phyloP scores from a whole-genome alignment of 2,113 vertebrate species.

The Cinclus mexicanus region DNA sequence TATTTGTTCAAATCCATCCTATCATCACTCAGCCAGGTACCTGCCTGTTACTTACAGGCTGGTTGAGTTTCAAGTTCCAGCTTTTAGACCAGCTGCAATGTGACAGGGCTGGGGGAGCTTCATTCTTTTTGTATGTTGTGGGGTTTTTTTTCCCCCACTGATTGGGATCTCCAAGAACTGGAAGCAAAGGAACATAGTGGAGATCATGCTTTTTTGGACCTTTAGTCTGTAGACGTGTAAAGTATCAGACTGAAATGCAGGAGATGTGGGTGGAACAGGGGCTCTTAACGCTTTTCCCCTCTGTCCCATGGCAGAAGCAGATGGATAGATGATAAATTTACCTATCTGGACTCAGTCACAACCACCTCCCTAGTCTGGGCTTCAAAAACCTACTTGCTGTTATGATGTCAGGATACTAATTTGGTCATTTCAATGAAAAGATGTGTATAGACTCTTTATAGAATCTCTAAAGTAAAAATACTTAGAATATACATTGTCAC shows the following conservation, averaged over 20 bases:
- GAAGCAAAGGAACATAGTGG: not conserved
- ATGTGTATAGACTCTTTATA: not conserved
- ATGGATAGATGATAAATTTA: conserved; percentile 23
- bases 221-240: not conserved
- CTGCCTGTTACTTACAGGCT: too few species aligned
- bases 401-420: not conserved
- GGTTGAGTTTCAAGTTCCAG: too few species aligned
- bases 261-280: not conserved
- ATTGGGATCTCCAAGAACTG: not conserved
- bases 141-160: rapidly evolving
- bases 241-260: not conserved
- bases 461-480: not conserved
- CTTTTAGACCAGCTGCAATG: too few species aligned
- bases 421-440: not conserved
- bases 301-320: not conserved
- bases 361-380: not conserved
- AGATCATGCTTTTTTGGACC: not conserved
- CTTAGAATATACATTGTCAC: not conserved
- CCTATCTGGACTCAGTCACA: not conserved
- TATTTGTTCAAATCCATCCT: too few species aligned
- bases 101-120: not conserved
- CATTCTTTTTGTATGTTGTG: not conserved
- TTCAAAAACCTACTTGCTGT: not conserved
- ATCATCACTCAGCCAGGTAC: too few species aligned
- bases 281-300: not conserved